These are phyloP conservation scores for Vesta saturnalis DNA, from an alignment of 2,888 invertebrate genomes.

Conservation along the genomic window DNA sequence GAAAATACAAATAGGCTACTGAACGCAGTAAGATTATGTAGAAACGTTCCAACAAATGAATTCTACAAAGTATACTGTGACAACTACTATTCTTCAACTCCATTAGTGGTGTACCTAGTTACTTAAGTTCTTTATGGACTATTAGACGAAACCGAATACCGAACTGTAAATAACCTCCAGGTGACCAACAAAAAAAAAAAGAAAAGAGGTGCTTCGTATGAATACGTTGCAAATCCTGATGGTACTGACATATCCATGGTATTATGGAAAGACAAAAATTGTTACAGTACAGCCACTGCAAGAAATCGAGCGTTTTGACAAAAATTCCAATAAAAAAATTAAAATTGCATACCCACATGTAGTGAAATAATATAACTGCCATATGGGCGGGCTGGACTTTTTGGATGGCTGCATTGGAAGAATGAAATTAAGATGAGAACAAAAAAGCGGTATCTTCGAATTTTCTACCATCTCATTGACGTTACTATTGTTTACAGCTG, in stretches of 20 bases:
- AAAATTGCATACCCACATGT: not conserved
- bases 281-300: not conserved
- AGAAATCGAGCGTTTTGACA: not conserved
- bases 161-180: not conserved
- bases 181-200: not conserved
- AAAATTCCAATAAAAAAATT: not conserved
- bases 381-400: no score
- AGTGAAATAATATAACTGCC: not conserved
- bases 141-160: not conserved
- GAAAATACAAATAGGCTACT: no score
- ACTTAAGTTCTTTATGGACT: not conserved
- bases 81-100: not conserved
- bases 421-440: not conserved
- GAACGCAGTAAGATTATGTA: no score
- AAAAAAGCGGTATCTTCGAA: no score
- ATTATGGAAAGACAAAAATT: not conserved
- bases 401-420: not conserved
- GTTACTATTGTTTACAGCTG: no score
- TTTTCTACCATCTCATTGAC: no score
- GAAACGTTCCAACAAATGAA: no score
- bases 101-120: not conserved
- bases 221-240: no score
- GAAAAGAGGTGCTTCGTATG: no score
- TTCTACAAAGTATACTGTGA: no score
- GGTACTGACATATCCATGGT: not conserved